Base-by-base conservation (phyloP, 2,888 invertebrate genomes). In the Desoria tigrina region DNA sequence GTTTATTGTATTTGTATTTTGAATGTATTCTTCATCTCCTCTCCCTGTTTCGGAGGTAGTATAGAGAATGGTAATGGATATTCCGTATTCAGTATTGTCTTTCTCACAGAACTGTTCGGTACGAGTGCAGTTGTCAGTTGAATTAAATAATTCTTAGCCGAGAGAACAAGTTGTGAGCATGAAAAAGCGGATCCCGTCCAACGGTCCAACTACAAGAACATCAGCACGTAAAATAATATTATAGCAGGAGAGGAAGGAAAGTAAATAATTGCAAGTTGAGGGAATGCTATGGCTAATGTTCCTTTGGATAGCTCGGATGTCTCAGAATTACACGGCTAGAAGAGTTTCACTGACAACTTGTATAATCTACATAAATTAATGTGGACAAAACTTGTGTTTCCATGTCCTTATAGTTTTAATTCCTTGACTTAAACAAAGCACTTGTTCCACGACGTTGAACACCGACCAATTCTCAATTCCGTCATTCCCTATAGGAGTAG, bases 351-450 rank as follows among this genome's bases (percentile, higher is more conserved):
- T 57, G 57, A 57, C 57, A 57, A 57, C 42, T 57, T 57, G 39
- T 42, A 39, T 57, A 57, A 57, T 57, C 57, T 57, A 57, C 57
- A 57, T 57, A 57, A 57, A 57, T 57, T 57, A 57, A 57, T 57
- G 28, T 26, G 24, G 57, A 42, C 42, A 57, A 26, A 24, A 51
- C 24, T 51, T 51, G 51, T 51, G 57, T 57, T 42, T 57, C 28
- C 18, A 23, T 57, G 18, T 57, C 57, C 14, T 32, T 37, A 14
- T 39, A 42, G 39, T 39, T 57, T 42, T 57, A 45, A 45, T 45
- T 45, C 45, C 9, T 21, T 45, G 45, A 45, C 45, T 45, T 45
- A 4, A 55, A 55, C 55, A 55, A 55, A 55, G 55, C 32, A 55
- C 32, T 55, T 32, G 55, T 55, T 55, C 55, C 55, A 55, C 27